Base-by-base conservation (phyloP, 1,140 invertebrate genomes). In the Elymnias hypermnestra region DNA sequence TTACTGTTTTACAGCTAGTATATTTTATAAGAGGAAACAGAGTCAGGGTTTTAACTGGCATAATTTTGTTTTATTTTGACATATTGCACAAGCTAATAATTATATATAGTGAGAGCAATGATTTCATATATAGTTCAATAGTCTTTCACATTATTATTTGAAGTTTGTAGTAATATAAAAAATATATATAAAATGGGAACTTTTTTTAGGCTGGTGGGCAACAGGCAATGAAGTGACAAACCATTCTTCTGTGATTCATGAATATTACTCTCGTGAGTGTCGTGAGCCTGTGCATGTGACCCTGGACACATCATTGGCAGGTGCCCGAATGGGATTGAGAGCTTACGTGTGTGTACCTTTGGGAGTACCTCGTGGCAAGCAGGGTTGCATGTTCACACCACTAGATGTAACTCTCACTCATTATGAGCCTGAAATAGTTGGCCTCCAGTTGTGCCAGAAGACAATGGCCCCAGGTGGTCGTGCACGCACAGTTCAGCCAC, bases 241-340 rank as follows among this genome's bases (percentile, higher is more conserved):
- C 69, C 97, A 98, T 86, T 98, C 97, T 6, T 96, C 96, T 0
- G 93, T 98, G 14, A 98, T 99, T 72, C 97, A 99, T 67, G 97
- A 99, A 69, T 99, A 98, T 87, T 99, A 98, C 77, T 91, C 95
- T 0, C 89, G 96, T 45, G 96, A 98, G 85, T 97, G 95, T 64
- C 93, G 93, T 46, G 96, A 95, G 84, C 97, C 97, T 3, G 92
- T 99, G 33, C 97, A 99, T 83, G 87, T 99, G 25, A 98, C 97
- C 9, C 90, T 99, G 13, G 97, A 99, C 75, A 98, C 97, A 1
- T 94, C 94, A 6, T 87, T 98, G 66, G 91, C 85, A 74, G 86
- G 93, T 83, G 82, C 90, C 1, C 91, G 93, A 54, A 97, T 98
- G 93, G 94, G 92, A 1, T 91, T 98, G 33, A 95, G 95, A 58